A percentile compares a stretch with the other conserved stretches of the same genome.
phyloP scores from a whole-genome alignment of 2,888 invertebrate genomes.

The Orthosia gracilis region DNA sequence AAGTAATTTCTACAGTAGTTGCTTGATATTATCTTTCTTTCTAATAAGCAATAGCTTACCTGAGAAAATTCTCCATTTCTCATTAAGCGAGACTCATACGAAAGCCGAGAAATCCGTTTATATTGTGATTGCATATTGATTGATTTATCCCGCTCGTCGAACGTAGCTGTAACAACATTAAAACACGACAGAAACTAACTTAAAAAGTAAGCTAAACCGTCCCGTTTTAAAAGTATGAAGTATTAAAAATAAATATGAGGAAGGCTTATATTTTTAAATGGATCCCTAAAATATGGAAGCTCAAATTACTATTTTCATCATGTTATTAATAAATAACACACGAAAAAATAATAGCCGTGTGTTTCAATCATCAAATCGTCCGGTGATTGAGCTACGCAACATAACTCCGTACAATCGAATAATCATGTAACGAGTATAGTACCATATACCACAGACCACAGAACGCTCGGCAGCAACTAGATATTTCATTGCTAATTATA shows the following conservation, averaged over 20 bases:
- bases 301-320: slow-evolving; percentile 39
- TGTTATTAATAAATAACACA: slow-evolving; percentile 40
- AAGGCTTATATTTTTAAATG: neutral
- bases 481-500: no score
- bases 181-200: neutral
- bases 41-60: neutral
- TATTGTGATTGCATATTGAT: slow-evolving; percentile 43
- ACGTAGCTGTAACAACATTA: neutral
- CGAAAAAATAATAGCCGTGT: slow-evolving; percentile 69
- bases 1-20: no score
- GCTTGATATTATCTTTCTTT: neutral
- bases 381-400: slow-evolving; percentile 32
- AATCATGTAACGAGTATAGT: neutral
- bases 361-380: slow-evolving; percentile 51
- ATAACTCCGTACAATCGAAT: neutral
- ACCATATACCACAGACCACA: neutral
- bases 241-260: no score
- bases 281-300: slow-evolving; percentile 27
- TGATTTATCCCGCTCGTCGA: slow-evolving; percentile 52
- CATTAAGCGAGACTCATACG: slow-evolving; percentile 25
- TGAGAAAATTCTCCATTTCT: slow-evolving; percentile 18
- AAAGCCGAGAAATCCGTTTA: slow-evolving; percentile 36
- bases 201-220: no score
- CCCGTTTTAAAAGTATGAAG: no score
- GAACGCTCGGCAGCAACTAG: no score